These are phyloP conservation scores for Acrobasis suavella DNA, from an alignment of 2,888 invertebrate genomes.

Conservation along the genomic window DNA sequence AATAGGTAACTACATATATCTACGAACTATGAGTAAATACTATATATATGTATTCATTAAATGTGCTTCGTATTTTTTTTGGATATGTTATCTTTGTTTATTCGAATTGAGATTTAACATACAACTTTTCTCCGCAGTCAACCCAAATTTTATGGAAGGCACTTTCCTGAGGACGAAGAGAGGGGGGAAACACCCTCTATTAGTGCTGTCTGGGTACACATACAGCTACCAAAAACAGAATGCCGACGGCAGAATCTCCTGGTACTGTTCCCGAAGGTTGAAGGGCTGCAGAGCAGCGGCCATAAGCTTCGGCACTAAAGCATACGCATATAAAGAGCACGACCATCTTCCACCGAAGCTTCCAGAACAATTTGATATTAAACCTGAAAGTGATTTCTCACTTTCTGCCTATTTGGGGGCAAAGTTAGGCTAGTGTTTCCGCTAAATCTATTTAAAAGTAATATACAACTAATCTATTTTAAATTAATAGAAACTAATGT, in stretches of 20 bases:
- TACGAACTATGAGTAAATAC: too few relatives aligned
- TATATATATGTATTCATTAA: too few relatives aligned
- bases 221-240: conserved; percentile 75
- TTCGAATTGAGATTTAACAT: not conserved
- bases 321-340: conserved; percentile 54
- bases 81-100: not conserved
- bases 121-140: not conserved
- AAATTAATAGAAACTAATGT: too few relatives aligned
- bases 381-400: conserved; percentile 6
- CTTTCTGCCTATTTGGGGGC: conserved; percentile 2
- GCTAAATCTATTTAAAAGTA: not conserved
- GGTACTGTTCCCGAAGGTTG: conserved; percentile 73
- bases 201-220: conserved; percentile 64
- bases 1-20: not conserved
- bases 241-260: conserved; percentile 68
- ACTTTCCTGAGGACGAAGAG: conserved; percentile 71
- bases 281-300: conserved; percentile 72
- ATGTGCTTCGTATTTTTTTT: not conserved
- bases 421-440: not conserved
- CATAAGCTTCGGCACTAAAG: conserved; percentile 59
- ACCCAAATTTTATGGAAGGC: conserved; percentile 43
- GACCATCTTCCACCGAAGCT: conserved; percentile 65
- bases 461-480: too few relatives aligned
- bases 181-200: conserved; percentile 70
- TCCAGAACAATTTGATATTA: conserved; percentile 31